Conservation (phyloP, 2,113 vertebrate genomes). For the Neogobius melanostomus region DNA sequence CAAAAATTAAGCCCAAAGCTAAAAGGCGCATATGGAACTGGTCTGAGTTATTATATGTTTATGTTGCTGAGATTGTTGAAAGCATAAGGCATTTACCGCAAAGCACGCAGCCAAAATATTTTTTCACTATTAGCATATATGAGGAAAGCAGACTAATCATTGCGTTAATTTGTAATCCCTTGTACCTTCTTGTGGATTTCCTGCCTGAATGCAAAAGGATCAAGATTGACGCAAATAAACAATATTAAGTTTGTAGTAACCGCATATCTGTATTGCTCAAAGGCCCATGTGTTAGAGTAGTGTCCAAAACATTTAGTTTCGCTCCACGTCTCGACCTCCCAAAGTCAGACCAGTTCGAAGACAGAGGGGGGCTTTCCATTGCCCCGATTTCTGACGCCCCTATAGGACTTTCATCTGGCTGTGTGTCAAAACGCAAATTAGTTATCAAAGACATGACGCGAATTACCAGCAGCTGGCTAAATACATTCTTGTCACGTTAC, state of each 20-base stretch:
- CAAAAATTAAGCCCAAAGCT: background rate
- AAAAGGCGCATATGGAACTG: background rate
- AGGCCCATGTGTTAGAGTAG: background rate
- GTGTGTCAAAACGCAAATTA: background rate
- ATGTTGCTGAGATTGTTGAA: background rate
- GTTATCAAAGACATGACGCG: background rate
- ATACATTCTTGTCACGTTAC: slow-evolving; percentile 2
- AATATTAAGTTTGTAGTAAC: background rate
- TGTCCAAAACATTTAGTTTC: background rate
- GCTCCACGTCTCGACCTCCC: background rate
- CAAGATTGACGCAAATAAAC: background rate
- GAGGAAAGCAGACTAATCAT: background rate
- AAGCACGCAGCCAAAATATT: slow-evolving; percentile 4
- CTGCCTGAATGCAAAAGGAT: background rate
- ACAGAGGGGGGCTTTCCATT: background rate
- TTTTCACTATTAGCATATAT: background rate
- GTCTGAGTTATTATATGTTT: background rate
- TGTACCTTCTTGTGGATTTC: background rate
- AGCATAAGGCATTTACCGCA: background rate
- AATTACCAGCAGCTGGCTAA: background rate
- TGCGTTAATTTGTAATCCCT: background rate
- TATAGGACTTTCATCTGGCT: background rate
- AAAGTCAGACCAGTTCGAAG: background rate
- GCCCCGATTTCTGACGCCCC: background rate
- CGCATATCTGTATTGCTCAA: background rate